Evolutionary conservation across 2,113 vertebrate genomes (phyloP), one percentile per base, ranked within the genome.

Genomic region (Cisticola juncidis): DNA sequence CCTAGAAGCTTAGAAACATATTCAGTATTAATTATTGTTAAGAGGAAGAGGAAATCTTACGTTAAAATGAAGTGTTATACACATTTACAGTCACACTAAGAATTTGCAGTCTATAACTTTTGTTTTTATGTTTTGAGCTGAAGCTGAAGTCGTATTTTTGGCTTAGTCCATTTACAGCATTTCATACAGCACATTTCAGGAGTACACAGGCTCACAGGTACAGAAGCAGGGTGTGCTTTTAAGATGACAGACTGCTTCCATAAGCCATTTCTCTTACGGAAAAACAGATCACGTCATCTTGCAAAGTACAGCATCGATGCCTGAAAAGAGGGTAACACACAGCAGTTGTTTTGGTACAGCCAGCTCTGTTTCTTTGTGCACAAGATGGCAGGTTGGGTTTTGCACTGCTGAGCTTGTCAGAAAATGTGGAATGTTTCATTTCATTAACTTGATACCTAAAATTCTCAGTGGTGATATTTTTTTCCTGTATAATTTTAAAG

Each of bases 111-210:
- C n/a, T 62, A 26, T 62, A 65, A 53, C 44, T 58, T 70, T 54
- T 65, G 42, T 42, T 87, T 83, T 61, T 71, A 68, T 64, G 45
- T 22, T 90, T 93, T 82, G 15, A 58, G n/a, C 25, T 94, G 68
- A 90, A 91, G 23, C n/a, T 35, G 29, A 83, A 81, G 57, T 79
- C 3, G 4, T 88, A 77, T 80, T 93, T 80, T 74, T 87, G 28
- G 8, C 36, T 72, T 88, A 57, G 53, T 54, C 38, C 20, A 72
- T 82, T 89, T 79, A 56, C 23, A 87, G 7, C 7, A 40, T 80
- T 81, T 84, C 61, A 44, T 28, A 79, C 7, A 53, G 16, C 15
- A 60, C n/a, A n/a, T 78, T 87, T 91, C 68, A 36, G 6, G 16
- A 56, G n/a, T 28, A 36, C 25, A 1, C 25, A 48, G 42, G 69